Evolutionary conservation across 1,140 invertebrate genomes (phyloP), one percentile per base, ranked within the genome.

Genomic region (Bombyx mori): DNA sequence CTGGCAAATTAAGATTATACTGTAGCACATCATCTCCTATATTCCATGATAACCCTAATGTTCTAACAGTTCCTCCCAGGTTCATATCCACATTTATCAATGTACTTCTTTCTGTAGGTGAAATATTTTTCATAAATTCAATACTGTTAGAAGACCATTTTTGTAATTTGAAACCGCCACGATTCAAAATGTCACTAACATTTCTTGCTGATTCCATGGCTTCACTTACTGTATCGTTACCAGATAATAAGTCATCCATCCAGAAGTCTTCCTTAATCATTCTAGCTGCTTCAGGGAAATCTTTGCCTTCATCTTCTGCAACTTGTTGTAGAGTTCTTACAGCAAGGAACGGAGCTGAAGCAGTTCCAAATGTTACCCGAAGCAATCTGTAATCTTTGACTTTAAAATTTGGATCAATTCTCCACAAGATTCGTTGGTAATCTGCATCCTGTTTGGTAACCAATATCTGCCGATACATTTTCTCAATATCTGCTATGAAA

Each of bases 391-490:
- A 82, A 10, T 59, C 56, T 22, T 50, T 55, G 6, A 58, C 7
- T 53, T 55, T 44, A 18, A 54, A 56, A 10, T 5, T 8, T 9
- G 44, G 26, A 47, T 61, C 12, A 1, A 6, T 42, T 43, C 75
- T 54, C 81, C 82, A 87, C 1, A 85, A 5, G 7, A 86, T 80
- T 56, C 70, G 48, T 68, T 85, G 77, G n/a, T 66, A 74, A 7
- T 75, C 58, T 18, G 50, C 43, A 54, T 82, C 66, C 42, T 74
- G 56, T 22, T 58, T 42, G 44, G 57, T n/a, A 12, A 86, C 59
- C 9, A 65, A 43, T 8, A 88, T 71, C 62, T 77, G 73, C 1
- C 77, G 55, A 54, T 78, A 88, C 77, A 87, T 87, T 64, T 83
- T 70, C 12, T 57, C 50, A n/a, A 86, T 73, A 58, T 87, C 45